Evolutionary conservation across 2,113 vertebrate genomes (phyloP).

Genomic region (Ailurus styani): DNA sequence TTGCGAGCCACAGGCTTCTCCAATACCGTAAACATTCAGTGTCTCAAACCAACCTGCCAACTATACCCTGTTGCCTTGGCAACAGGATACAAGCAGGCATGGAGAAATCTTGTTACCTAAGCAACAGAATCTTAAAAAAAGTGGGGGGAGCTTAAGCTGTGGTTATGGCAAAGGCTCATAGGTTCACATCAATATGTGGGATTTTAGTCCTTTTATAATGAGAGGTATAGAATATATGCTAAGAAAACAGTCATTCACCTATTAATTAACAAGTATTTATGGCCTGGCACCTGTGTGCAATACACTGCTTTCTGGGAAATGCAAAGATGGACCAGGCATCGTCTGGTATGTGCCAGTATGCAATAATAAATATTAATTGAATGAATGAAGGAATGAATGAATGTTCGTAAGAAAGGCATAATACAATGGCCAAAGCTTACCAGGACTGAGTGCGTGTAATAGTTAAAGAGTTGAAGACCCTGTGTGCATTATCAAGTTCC

Average conservation of each 20-base stretch:
- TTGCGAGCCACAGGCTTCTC: slow-evolving; percentile 29
- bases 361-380: neutral
- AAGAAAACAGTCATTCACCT: neutral
- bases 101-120: slow-evolving; percentile 60
- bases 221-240: neutral
- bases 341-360: neutral
- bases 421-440: neutral
- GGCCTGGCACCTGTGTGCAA: neutral
- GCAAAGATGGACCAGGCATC: neutral
- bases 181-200: neutral
- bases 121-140: slow-evolving; percentile 35
- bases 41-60: slow-evolving; percentile 24
- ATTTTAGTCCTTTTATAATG: neutral
- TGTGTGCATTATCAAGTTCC: neutral
- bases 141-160: neutral
- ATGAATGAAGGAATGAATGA: neutral
- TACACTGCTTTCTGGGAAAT: neutral
- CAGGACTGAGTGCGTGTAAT: neutral
- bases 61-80: slow-evolving; percentile 45
- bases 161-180: neutral
- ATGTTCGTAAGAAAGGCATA: neutral
- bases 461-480: neutral
- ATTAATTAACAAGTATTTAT: neutral
- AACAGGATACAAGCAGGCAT: slow-evolving; percentile 49
- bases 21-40: neutral